Evolutionary conservation across 2,888 invertebrate genomes (phyloP), one percentile per base, ranked within the genome.

Genomic region (Cosmorhoe ocellata): DNA sequence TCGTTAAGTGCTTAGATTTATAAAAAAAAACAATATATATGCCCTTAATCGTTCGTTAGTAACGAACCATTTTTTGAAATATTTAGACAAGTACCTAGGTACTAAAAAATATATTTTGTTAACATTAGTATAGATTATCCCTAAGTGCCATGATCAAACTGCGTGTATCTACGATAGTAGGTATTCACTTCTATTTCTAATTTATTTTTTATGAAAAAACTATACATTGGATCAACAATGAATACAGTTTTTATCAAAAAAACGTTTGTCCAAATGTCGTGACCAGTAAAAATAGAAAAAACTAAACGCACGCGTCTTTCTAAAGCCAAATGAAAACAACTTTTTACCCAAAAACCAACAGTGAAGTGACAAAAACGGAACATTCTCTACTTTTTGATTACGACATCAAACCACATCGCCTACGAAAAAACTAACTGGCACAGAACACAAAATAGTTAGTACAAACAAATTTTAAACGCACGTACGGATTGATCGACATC

Each of bases 401-500:
- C 67, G 63, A 74, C 67, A 72, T 78, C 72, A 70, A 66, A 69
- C 66, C 79, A 69, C 71, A 76, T 79, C 79, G 77, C 79, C 77
- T 76, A 70, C 54, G 48, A 56, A 52, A 43, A 47, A 28, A 40
- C 28, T 32, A 38, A 31, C 37, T 13, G 18, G 8, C 33, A 18
- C 27, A 27, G 47, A 43, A 34, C n/a, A 46, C 32, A 33, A 39
- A 33, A 45, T 38, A 42, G 46, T 51, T 28, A 9, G 14, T 31
- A 14, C 40, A 10, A 50, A 58, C 60, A 64, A 54, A 77, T 76
- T 81, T 64, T 77, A 54, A 66, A 82, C 80, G 81, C 81, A 82
- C 81, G 81, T 81, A 80, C 79, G 63, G 66, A 56, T 60, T 66
- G 73, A 76, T 74, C 64, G 71, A 76, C 61, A 68, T 79, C 80